phyloP scores from a whole-genome alignment of 2,888 invertebrate genomes.

The Mythimna vitellina region DNA sequence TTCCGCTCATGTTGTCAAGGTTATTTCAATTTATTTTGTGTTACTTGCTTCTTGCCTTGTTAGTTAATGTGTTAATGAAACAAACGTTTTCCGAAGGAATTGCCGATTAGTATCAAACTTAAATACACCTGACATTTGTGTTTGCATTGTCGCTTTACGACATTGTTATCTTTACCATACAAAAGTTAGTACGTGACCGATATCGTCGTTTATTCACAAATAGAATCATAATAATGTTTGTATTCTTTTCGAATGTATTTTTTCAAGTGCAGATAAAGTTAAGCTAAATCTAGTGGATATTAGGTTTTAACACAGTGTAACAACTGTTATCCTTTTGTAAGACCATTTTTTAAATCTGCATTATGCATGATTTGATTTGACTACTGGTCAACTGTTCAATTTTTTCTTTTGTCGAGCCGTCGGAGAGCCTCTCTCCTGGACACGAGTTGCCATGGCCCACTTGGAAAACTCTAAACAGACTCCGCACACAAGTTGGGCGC shows the following conservation, averaged over 20 bases:
- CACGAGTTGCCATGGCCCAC: too few relatives aligned
- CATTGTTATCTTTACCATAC: constrained; percentile 52
- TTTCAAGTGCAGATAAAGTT: not conserved
- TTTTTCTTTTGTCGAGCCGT: too few relatives aligned
- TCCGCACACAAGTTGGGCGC: too few relatives aligned
- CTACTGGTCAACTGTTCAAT: not conserved
- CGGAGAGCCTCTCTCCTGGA: too few relatives aligned
- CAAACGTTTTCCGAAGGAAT: constrained; percentile 14
- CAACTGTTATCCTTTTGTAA: too few relatives aligned
- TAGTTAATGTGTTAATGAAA: constrained; percentile 16
- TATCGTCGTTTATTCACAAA: constrained; percentile 51
- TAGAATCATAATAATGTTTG: constrained; percentile 3
- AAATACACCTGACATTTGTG: constrained; percentile 62
- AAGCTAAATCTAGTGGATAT: not conserved
- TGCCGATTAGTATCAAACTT: constrained; percentile 20
- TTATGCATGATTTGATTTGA: too few relatives aligned
- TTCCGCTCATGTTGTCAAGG: constrained; percentile 28
- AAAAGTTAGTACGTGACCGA: constrained; percentile 68
- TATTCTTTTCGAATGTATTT: too few relatives aligned
- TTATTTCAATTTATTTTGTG: constrained; percentile 25
- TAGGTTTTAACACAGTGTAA: too few relatives aligned
- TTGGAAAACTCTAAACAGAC: too few relatives aligned
- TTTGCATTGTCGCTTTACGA: constrained; percentile 57
- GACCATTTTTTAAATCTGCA: too few relatives aligned
- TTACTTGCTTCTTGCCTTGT: constrained; percentile 22